phyloP scores from a whole-genome alignment of 1,140 invertebrate species.

The Zaprionus vittiger region DNA sequence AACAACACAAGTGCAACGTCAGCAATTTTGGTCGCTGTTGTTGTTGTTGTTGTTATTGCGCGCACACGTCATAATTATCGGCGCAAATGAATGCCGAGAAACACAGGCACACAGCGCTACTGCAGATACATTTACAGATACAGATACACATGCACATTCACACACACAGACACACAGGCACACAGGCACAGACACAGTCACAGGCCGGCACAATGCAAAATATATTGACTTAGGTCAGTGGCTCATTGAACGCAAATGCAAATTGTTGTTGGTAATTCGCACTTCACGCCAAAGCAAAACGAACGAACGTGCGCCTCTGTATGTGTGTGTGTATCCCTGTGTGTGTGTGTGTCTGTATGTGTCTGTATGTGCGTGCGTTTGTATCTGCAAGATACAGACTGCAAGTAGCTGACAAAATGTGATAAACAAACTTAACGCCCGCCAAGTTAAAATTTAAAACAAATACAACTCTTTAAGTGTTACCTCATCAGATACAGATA shows the following conservation, averaged over 20 bases:
- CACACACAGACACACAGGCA: conserved; percentile 3
- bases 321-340: background rate
- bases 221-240: conserved; percentile 83
- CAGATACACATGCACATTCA: conserved; percentile 53
- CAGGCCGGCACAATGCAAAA: conserved; percentile 72
- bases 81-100: conserved; percentile 66
- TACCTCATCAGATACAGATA: conserved; percentile 68
- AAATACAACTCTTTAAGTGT: conserved; percentile 55
- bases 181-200: background rate
- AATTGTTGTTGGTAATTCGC: conserved; percentile 80
- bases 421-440: conserved; percentile 77
- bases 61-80: conserved; percentile 75
- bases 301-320: conserved; percentile 15
- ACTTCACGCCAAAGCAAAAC: conserved; percentile 61
- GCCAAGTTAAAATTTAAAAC: conserved; percentile 65
- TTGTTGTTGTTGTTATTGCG: conserved; percentile 41
- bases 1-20: conserved; percentile 56
- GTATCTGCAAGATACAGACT: conserved; percentile 75
- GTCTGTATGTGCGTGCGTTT: conserved; percentile 15
- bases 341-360: conserved; percentile 1
- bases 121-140: conserved; percentile 35
- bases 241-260: conserved; percentile 84
- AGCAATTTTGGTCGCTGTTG: conserved; percentile 30
- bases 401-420: conserved; percentile 79
- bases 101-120: conserved; percentile 23